Evolutionary conservation across 2,113 vertebrate genomes (phyloP).

Genomic region (Garra rufa): DNA sequence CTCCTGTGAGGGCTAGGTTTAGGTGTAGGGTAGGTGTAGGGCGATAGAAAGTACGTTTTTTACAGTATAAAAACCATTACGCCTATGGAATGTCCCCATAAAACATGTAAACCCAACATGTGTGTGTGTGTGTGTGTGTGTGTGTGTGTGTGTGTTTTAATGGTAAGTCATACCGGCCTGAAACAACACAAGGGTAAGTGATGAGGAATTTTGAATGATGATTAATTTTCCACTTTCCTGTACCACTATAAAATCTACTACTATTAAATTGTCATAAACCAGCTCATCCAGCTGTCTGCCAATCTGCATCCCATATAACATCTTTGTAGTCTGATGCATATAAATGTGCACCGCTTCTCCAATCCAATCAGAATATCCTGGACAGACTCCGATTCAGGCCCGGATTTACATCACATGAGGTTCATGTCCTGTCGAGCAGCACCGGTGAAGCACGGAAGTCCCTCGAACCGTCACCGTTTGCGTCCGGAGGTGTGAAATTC

Average conservation of each 20-base stretch:
- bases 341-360: not conserved
- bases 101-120: no score
- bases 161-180: not conserved
- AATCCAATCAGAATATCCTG: not conserved
- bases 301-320: not conserved
- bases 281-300: not conserved
- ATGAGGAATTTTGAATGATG: no score
- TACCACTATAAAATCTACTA: not conserved
- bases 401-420: not conserved
- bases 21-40: no score
- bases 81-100: no score
- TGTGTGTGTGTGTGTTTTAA: not conserved
- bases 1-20: no score
- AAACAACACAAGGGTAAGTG: not conserved
- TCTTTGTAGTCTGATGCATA: not conserved
- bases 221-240: not conserved
- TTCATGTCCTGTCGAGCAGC: not conserved
- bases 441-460: not conserved
- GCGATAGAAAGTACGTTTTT: no score
- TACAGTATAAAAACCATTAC: no score
- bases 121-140: no score
- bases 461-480: not conserved
- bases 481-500: slow-evolving; percentile 29
- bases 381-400: not conserved
- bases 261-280: not conserved